Percentiles rank a stretch among this genome's conserved stretches.
Evolutionary conservation across 2,888 invertebrate species (phyloP).

Genomic region (Tupiocoris notatus): DNA sequence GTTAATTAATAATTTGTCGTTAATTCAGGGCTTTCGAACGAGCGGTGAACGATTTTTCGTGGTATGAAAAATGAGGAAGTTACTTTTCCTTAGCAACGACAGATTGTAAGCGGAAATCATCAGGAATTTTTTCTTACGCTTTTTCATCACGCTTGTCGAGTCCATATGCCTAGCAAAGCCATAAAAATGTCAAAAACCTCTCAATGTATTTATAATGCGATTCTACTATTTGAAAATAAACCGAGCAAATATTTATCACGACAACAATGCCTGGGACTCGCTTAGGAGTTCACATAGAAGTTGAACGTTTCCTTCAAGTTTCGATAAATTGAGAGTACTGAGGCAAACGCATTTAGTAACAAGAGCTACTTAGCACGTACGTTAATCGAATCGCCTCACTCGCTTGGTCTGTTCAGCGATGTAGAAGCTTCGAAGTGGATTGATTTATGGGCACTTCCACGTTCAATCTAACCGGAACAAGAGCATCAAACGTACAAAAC

Average conservation of each 20-base stretch:
- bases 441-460: neutral
- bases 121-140: no score
- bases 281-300: neutral
- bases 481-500: neutral
- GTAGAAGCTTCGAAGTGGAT: neutral
- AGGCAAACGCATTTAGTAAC: neutral
- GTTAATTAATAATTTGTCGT: no score
- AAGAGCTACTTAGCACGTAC: neutral
- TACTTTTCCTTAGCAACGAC: no score
- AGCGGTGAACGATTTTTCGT: no score
- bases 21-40: no score
- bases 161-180: no score
- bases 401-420: neutral
- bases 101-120: no score
- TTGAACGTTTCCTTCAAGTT: neutral
- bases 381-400: neutral
- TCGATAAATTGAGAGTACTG: neutral
- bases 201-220: no score
- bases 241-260: neutral
- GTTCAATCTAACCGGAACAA: neutral
- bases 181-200: no score
- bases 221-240: no score
- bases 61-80: no score
- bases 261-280: neutral
- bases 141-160: no score